A percentile compares a stretch with the other conserved stretches of the same genome.
Conservation (phyloP, 2,888 invertebrate species). For the Dicranocentrus wangi region DNA sequence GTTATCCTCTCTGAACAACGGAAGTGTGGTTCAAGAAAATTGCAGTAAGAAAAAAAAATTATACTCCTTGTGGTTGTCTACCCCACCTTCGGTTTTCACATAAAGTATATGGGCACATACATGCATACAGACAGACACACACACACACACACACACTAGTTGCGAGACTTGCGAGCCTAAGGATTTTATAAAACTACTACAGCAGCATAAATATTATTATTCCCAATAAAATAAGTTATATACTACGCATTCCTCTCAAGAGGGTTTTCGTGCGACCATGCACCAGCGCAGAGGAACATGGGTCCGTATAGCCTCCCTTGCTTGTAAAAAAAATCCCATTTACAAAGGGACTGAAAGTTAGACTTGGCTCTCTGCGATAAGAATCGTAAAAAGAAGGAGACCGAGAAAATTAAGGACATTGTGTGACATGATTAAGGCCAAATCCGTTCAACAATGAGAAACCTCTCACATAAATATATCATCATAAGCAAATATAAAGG, state of each 20-base stretch:
- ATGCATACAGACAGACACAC: background rate
- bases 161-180: too few species aligned
- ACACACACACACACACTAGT: too few species aligned
- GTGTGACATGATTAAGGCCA: constrained; percentile 68
- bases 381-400: constrained; percentile 66
- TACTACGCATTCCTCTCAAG: too few species aligned
- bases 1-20: constrained; percentile 39
- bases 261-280: too few species aligned
- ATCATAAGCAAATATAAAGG: constrained; percentile 50
- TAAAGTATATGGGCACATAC: background rate
- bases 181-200: too few species aligned
- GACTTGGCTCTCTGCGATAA: constrained; percentile 50
- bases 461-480: constrained; percentile 67
- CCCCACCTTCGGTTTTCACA: constrained; percentile 60
- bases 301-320: too few species aligned
- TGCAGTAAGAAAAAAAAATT: constrained; percentile 36
- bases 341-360: constrained; percentile 56
- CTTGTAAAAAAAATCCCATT: too few species aligned
- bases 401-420: constrained; percentile 68
- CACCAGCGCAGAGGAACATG: too few species aligned
- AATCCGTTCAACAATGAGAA: constrained; percentile 66
- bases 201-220: too few species aligned
- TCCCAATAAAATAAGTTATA: too few species aligned
- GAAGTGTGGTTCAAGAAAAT: constrained; percentile 58
- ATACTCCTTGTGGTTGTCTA: background rate